These are phyloP conservation scores for Augochlorella aurata DNA, from an alignment of 2,888 invertebrate species.

Conservation along the genomic window DNA sequence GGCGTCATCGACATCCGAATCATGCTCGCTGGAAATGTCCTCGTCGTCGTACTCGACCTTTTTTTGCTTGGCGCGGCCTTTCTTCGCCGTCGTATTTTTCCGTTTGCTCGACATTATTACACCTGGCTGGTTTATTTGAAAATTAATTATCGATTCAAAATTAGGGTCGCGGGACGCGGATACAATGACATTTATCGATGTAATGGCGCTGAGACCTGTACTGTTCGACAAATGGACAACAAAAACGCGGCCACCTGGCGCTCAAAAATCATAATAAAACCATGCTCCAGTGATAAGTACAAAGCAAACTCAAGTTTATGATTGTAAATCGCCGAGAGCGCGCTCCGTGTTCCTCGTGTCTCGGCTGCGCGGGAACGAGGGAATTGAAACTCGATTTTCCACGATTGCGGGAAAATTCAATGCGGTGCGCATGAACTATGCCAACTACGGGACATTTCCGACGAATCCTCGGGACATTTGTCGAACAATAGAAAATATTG, in stretches of 20 bases:
- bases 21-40: conserved; percentile 80
- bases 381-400: conserved; percentile 22
- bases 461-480: neutral
- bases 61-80: conserved; percentile 75
- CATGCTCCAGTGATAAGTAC: conserved; percentile 71
- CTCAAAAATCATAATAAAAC: conserved; percentile 74
- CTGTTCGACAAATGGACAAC: conserved; percentile 66
- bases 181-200: conserved; percentile 73
- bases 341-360: conserved; percentile 50
- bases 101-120: conserved; percentile 75
- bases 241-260: conserved; percentile 78
- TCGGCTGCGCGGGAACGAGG: conserved; percentile 20
- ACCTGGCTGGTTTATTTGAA: conserved; percentile 12
- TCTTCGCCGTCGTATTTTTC: conserved; percentile 74
- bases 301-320: conserved; percentile 67
- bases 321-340: conserved; percentile 66
- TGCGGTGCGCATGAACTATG: neutral
- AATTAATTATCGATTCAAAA: conserved; percentile 36
- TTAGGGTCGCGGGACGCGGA: conserved; percentile 48
- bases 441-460: too few species aligned
- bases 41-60: conserved; percentile 80
- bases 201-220: conserved; percentile 71
- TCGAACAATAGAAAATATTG: neutral
- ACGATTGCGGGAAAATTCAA: conserved; percentile 25
- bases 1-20: conserved; percentile 78